Base-by-base conservation (phyloP, 1,140 invertebrate genomes). In the Drosophila nikananu region DNA sequence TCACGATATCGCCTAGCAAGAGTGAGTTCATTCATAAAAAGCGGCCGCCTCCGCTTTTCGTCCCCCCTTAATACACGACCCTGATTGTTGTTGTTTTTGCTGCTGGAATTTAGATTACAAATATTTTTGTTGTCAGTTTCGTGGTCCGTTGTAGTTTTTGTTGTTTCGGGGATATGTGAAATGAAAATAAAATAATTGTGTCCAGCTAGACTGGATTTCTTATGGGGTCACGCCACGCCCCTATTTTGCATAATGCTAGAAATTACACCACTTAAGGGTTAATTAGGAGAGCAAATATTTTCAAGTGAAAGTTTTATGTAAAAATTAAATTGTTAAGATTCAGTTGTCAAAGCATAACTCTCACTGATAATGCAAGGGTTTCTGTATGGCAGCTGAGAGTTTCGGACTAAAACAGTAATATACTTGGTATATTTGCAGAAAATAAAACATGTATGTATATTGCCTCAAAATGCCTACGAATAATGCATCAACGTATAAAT, bases 21-120 rank as follows among this genome's bases (percentile, higher is more conserved):
- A 55, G 39, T 46, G 48, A 68, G 67, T 71, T 79, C 82, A 86
- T 86, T 86, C 82, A 86, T 86, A 86, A 86, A 86, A 86, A 75
- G 58, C 42, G 37, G 67, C 17, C 32, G 37, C 41, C 49, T 42
- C 19, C 37, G 57, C 39, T 51, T 17, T 25, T 17, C 10, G 15
- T 4, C 44, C 52, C 3, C 55, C 17, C 17, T 5, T 27, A 17
- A 13, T 19, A 15, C 6, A 32, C 27, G 32, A 15, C 46, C 15
- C 25, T n/a, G 39, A 42, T 63, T 48, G 35, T 30, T 41, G 42
- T 19, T 42, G 30, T 64, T 49, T 49, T 27, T 65, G 21, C 9
- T n/a, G 39, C 39, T 57, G 63, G 67, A 67, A 67, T 70, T 71
- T n/a, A 57, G 64, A 57, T 55, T 42, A 23, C 64, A 71, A 71